Evolutionary conservation across 2,113 vertebrate species (phyloP).

Genomic region (Sterna hirundo): DNA sequence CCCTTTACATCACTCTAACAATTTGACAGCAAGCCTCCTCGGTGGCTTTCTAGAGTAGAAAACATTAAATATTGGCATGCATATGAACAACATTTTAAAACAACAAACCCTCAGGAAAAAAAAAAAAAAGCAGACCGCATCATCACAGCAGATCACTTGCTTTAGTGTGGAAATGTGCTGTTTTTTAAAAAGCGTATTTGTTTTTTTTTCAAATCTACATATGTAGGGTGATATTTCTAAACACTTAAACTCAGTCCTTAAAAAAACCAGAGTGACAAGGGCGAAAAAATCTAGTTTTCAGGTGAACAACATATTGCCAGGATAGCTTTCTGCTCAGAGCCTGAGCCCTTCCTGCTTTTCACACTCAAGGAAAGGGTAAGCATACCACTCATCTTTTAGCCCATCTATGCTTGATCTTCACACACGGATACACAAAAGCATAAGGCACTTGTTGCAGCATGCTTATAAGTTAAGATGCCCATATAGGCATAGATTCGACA

Average conservation of each 20-base stretch:
- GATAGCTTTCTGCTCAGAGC: neutral
- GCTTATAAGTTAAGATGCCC: neutral
- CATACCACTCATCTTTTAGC: neutral
- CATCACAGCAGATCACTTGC: neutral
- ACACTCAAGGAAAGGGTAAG: neutral
- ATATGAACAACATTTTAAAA: neutral
- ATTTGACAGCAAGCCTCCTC: neutral
- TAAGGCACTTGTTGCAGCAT: neutral
- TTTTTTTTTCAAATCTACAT: neutral
- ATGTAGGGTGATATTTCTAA: neutral
- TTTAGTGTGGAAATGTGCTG: neutral
- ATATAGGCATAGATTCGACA: neutral
- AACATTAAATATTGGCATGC: accelerated
- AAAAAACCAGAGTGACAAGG: neutral
- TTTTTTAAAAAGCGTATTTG: neutral
- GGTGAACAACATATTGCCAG: neutral
- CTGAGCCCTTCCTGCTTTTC: neutral
- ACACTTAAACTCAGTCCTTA: neutral
- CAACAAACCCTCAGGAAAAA: neutral
- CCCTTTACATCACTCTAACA: neutral
- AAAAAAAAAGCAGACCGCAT: neutral
- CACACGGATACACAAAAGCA: neutral
- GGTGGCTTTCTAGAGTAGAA: neutral
- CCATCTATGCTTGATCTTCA: neutral
- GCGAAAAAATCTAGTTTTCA: neutral